Conservation (phyloP, 2,797 vertebrate species). For the Sarcoramphus papa region DNA sequence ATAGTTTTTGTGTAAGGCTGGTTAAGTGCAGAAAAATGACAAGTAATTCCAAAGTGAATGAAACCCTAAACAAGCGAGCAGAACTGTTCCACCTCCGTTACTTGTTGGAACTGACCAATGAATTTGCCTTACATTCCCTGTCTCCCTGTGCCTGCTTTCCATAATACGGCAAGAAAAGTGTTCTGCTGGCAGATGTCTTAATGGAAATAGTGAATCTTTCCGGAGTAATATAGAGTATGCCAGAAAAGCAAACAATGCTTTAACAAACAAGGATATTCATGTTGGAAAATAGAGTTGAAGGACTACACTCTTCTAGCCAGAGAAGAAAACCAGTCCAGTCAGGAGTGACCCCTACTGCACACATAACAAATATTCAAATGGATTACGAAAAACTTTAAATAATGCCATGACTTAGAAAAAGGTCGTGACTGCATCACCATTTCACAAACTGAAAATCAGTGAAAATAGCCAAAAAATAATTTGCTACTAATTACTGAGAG, state of each 20-base stretch:
- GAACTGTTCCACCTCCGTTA: neutral
- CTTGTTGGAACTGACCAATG: neutral
- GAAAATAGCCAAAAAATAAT: neutral
- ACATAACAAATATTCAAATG: neutral
- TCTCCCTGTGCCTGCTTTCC: neutral
- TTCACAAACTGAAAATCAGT: neutral
- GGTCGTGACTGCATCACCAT: neutral
- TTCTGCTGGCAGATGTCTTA: neutral
- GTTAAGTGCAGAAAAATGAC: neutral
- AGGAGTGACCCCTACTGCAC: neutral
- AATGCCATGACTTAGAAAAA: neutral
- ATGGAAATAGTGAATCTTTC: neutral
- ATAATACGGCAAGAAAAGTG: neutral
- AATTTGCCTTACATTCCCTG: neutral
- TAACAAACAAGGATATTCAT: neutral
- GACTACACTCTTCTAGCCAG: neutral
- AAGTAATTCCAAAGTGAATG: neutral
- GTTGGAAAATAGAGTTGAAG: neutral
- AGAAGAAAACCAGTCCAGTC: neutral
- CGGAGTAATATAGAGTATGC: neutral
- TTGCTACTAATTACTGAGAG: neutral
- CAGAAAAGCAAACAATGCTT: constrained; percentile 26
- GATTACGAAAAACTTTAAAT: neutral
- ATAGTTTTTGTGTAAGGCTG: neutral
- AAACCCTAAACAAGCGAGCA: neutral